These are phyloP conservation scores for Pimephales promelas DNA, from an alignment of 2,113 vertebrate genomes.

Conservation along the genomic window DNA sequence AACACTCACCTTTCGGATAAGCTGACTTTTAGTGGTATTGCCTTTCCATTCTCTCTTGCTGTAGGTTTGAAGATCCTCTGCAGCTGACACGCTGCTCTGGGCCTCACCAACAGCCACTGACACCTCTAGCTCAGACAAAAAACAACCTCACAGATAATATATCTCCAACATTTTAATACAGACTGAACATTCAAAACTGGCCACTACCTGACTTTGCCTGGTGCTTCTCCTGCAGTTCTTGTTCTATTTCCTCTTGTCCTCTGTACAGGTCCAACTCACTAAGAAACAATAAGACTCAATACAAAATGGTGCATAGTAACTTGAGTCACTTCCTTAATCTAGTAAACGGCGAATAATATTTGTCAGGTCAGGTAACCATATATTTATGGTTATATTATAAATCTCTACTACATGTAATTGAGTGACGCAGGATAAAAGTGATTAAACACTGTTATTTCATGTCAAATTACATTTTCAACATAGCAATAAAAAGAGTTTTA, in stretches of 20 bases:
- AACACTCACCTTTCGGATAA: slow-evolving; percentile 57
- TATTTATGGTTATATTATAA: background rate
- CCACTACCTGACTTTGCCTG: slow-evolving; percentile 12
- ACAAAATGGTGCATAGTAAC: background rate
- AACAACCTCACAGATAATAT: background rate
- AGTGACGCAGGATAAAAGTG: background rate
- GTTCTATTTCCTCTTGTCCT: slow-evolving; percentile 56
- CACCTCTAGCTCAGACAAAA: background rate
- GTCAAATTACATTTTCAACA: background rate
- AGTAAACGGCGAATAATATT: background rate
- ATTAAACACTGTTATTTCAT: background rate
- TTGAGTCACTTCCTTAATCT: background rate
- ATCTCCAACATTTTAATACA: background rate
- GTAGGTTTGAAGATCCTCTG: slow-evolving; percentile 51
- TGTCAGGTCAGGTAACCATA: background rate
- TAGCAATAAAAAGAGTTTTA: background rate
- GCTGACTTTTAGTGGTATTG: slow-evolving; percentile 60
- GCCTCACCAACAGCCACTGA: slow-evolving; percentile 28
- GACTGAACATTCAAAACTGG: background rate
- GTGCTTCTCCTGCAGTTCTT: slow-evolving; percentile 47
- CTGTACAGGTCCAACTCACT: slow-evolving; percentile 58
- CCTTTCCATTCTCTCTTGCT: slow-evolving; percentile 63
- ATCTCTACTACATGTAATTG: background rate
- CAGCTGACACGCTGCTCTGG: slow-evolving; percentile 50
- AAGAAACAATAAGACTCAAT: background rate